A percentile compares a stretch with the other conserved stretches of the same genome.
phyloP scores from a whole-genome alignment of 2,113 vertebrate species.

The Xiphias gladius region DNA sequence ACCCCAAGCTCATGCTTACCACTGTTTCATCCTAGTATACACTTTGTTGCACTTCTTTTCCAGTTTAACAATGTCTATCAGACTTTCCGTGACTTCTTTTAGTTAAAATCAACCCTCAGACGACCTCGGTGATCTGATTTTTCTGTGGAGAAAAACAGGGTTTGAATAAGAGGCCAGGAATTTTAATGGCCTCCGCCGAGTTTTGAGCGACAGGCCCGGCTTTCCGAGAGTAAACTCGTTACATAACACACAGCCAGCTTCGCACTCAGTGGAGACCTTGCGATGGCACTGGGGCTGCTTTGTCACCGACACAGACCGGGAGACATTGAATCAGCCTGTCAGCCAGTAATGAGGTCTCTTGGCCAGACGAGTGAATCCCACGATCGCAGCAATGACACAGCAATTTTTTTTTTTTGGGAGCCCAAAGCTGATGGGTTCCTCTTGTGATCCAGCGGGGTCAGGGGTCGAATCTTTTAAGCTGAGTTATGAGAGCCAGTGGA shows the following conservation, averaged over 20 bases:
- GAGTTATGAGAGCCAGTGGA: constrained; percentile 40
- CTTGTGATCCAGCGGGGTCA: constrained; percentile 31
- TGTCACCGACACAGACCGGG: constrained; percentile 50
- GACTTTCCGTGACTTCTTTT: background rate
- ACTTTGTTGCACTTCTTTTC: background rate
- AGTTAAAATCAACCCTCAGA: background rate
- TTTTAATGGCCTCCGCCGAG: constrained; percentile 24
- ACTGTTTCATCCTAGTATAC: background rate
- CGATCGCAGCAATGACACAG: constrained; percentile 49
- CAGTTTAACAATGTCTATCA: background rate
- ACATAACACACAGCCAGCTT: constrained; percentile 32
- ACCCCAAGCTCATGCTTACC: background rate
- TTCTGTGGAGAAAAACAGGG: background rate
- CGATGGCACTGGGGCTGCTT: constrained; percentile 48
- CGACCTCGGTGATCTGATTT: background rate
- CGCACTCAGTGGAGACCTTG: constrained; percentile 31
- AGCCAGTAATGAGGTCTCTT: constrained; percentile 47
- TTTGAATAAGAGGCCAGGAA: constrained; percentile 8
- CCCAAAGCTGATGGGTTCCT: constrained; percentile 10
- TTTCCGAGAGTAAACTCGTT: constrained; percentile 34
- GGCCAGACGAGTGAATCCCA: constrained; percentile 47
- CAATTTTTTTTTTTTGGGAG: constrained; percentile 7
- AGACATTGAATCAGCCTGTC: constrained; percentile 58
- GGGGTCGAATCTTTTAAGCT: constrained; percentile 44
- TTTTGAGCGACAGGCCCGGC: constrained; percentile 36